Base-by-base conservation (phyloP, 1,140 invertebrate genomes). In the Ceratina japonica region DNA sequence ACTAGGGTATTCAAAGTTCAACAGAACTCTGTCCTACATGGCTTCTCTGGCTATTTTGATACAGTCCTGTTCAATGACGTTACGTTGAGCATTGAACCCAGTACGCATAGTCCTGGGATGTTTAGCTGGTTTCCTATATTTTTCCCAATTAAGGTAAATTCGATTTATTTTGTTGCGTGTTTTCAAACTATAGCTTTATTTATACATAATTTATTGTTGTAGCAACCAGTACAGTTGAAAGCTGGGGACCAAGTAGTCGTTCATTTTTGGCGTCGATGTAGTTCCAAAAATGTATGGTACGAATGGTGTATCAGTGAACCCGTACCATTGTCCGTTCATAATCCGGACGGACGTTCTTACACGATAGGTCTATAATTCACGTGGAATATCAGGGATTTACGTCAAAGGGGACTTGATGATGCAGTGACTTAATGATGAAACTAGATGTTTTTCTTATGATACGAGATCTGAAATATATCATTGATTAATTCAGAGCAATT, bases 51-150 rank as follows among this genome's bases (percentile, higher is more conserved):
- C 2, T 99, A 98, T 90, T 99, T 99, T 93, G 96, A 98, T 86
- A 95, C 96, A 62, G 91, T 95, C 66, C 93, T 99, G 18, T 99
- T 97, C 91, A 96, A 96, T 85, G 94, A 97, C 89, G 94, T 98
- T 59, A 95, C 92, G 54, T 93, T 99, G 13, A 99, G 98, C 89
- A 99, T 98, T 88, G 94, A 97, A 83, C 98, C 98, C 5, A 92
- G 94, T 20, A 97, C 96, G 7, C 96, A 98, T 89, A 98, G 97
- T 52, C 93, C 94, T 4, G 96, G 96, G 87, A 98, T 99, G 97
- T 97, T 98, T 85, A 98, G 97, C 83, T 99, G 98, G 98, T 99
- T 99, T 90, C 98, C 98, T 16, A 97, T 99, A 70, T 97, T 97
- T 82, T 98, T 99, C 90, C 98, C 98, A 37, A 94, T 99, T 22